These are phyloP conservation scores for Diabrotica undecimpunctata DNA, from an alignment of 1,140 invertebrate genomes.

Conservation along the genomic window DNA sequence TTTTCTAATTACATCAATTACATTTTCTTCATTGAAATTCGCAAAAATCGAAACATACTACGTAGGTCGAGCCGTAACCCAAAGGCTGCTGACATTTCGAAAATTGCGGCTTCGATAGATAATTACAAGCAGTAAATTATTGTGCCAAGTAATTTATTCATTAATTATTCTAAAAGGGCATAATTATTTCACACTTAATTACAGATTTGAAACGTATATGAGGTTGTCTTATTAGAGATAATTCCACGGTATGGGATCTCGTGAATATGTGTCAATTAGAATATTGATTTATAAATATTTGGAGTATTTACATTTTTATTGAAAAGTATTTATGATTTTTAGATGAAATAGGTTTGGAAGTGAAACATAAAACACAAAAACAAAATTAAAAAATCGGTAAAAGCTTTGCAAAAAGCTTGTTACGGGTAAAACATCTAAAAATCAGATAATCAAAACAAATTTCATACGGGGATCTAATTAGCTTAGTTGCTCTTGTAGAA, in stretches of 20 bases:
- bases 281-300: too few relatives aligned
- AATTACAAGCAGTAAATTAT: background rate
- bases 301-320: too few relatives aligned
- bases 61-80: background rate
- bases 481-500: too few relatives aligned
- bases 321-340: too few relatives aligned
- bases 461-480: too few relatives aligned
- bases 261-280: too few relatives aligned
- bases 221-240: background rate
- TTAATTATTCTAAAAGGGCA: background rate
- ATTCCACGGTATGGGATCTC: background rate
- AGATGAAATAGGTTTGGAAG: too few relatives aligned
- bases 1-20: conserved; percentile 1
- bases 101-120: background rate
- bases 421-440: too few relatives aligned
- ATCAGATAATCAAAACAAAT: too few relatives aligned
- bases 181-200: background rate
- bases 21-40: background rate
- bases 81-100: background rate
- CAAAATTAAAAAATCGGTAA: too few relatives aligned
- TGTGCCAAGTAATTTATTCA: background rate
- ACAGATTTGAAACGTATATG: background rate
- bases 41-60: background rate
- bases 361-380: too few relatives aligned
- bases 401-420: too few relatives aligned